phyloP scores from a whole-genome alignment of 30 jellyfish, hydroid and myxozoan genomes.

The Aurelia sp. region DNA sequence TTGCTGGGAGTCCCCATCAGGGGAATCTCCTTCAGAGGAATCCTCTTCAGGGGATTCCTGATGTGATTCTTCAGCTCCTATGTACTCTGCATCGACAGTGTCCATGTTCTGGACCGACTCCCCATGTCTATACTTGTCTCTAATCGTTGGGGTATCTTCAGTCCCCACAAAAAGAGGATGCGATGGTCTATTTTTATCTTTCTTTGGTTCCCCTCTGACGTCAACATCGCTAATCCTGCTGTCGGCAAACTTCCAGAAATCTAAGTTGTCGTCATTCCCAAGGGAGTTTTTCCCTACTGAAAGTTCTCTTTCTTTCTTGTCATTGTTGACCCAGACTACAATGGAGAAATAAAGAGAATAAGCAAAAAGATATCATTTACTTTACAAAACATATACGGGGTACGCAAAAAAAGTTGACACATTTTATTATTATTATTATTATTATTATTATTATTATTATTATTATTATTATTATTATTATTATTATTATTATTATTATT shows the following conservation, averaged over 20 bases:
- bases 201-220: background rate
- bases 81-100: slow-evolving; percentile 59
- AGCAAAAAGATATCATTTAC: background rate
- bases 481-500: too few species aligned
- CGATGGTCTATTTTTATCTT: slow-evolving; percentile 11
- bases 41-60: slow-evolving; percentile 11
- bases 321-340: slow-evolving; percentile 71
- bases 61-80: slow-evolving; percentile 24
- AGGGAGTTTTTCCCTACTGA: slow-evolving; percentile 35
- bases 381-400: background rate
- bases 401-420: too few species aligned
- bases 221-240: slow-evolving; percentile 16
- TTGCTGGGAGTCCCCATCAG: background rate
- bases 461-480: too few species aligned
- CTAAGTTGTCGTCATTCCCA: slow-evolving; percentile 2
- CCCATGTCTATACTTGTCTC: slow-evolving; percentile 13
- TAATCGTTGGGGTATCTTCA: slow-evolving; percentile 54
- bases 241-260: slow-evolving; percentile 59
- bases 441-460: too few species aligned
- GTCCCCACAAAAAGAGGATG: slow-evolving; percentile 50
- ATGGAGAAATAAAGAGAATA: too few species aligned
- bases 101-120: slow-evolving; percentile 31
- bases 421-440: too few species aligned
- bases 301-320: slow-evolving; percentile 65
- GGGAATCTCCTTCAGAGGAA: slow-evolving; percentile 28